Evolutionary conservation across 2,888 invertebrate species (phyloP), one percentile per base, ranked within the genome.

Genomic region (Eumacrocentrus americanus): DNA sequence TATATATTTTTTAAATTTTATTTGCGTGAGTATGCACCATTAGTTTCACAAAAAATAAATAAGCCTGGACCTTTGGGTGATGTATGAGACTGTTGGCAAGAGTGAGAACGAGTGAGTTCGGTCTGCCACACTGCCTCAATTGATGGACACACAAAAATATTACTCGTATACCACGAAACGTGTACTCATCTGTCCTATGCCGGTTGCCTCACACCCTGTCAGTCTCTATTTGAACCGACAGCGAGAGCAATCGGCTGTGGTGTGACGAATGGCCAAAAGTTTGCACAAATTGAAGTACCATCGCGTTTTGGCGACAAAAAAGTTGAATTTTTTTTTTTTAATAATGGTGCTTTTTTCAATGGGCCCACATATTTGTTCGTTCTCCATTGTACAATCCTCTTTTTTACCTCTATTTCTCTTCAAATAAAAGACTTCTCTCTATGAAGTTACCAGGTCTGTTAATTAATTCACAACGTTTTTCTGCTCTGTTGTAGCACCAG

Each of bases 401-500:
- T n/a, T n/a, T n/a, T n/a, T n/a, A n/a, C n/a, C n/a, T n/a, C n/a
- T n/a, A n/a, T n/a, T n/a, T n/a, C n/a, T n/a, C n/a, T n/a, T n/a
- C n/a, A n/a, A n/a, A n/a, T n/a, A n/a, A n/a, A n/a, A n/a, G n/a
- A n/a, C n/a, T n/a, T n/a, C n/a, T n/a, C n/a, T n/a, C n/a, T n/a
- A n/a, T n/a, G n/a, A n/a, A n/a, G n/a, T n/a, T n/a, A n/a, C n/a
- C n/a, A n/a, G n/a, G n/a, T n/a, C n/a, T n/a, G n/a, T n/a, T n/a
- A n/a, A n/a, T n/a, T n/a, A n/a, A n/a, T n/a, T n/a, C n/a, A n/a
- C n/a, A n/a, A n/a, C n/a, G n/a, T n/a, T n/a, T n/a, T n/a, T n/a
- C n/a, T n/a, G n/a, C n/a, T n/a, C n/a, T n/a, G n/a, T 70, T 65
- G 25, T 70, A 76, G 75, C 75, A 44, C 75, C 74, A 4, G 75